Conservation (phyloP, 2,113 vertebrate genomes). For the Sinocyclocheilus anshuiensis region DNA sequence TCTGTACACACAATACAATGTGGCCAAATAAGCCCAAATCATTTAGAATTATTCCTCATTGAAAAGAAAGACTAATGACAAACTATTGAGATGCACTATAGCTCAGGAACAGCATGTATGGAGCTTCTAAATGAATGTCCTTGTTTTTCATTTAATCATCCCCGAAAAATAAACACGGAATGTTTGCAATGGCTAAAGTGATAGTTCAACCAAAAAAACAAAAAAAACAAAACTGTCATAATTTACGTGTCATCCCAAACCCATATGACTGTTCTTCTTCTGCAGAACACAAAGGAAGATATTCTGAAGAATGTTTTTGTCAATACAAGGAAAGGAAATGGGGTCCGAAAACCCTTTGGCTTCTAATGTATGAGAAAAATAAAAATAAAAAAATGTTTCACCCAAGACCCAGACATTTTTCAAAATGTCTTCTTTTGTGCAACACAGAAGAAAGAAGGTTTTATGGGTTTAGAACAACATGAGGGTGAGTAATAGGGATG, state of each 20-base stretch:
- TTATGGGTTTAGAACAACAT: too few species aligned
- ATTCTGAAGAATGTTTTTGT: not conserved
- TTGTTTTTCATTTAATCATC: not conserved
- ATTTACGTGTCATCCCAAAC: not conserved
- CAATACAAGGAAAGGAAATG: not conserved
- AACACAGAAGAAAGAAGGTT: not conserved
- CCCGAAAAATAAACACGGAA: slow-evolving; percentile 1
- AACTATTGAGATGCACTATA: not conserved
- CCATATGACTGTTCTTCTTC: not conserved
- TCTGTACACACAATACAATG: not conserved
- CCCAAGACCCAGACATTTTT: not conserved
- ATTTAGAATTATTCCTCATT: slow-evolving; percentile 15
- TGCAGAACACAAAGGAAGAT: not conserved
- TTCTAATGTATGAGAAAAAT: not conserved
- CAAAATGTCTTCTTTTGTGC: not conserved
- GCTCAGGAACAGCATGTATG: not conserved
- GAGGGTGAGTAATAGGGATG: not conserved
- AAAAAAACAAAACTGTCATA: not conserved
- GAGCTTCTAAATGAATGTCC: not conserved
- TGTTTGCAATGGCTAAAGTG: not conserved
- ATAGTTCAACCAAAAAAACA: not conserved
- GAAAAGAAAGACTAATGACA: not conserved
- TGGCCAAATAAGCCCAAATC: slow-evolving; percentile 18
- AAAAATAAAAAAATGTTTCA: not conserved
- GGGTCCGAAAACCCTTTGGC: not conserved